Evolutionary conservation across 2,113 vertebrate species (phyloP).

Genomic region (Bostrychus sinensis): DNA sequence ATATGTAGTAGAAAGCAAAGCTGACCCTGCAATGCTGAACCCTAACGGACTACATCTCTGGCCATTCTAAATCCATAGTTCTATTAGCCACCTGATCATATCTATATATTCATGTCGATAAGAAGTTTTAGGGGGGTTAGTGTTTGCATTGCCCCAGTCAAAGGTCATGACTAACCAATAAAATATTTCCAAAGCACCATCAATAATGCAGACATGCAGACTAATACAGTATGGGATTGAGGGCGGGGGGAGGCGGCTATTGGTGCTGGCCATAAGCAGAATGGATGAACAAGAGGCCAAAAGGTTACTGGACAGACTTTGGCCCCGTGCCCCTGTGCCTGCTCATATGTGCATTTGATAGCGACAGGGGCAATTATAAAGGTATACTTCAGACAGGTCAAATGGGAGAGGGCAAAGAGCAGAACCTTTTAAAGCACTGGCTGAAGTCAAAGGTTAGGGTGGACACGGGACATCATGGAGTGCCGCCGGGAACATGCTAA

Average conservation of each 20-base stretch:
- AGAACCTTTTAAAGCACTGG: conserved; percentile 77
- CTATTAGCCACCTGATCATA: conserved; percentile 70
- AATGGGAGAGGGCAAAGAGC: conserved; percentile 81
- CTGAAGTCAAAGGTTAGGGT: conserved; percentile 80
- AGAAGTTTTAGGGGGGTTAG: conserved; percentile 68
- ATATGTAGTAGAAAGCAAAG: conserved; percentile 31
- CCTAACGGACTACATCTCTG: conserved; percentile 47
- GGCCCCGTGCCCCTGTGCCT: conserved; percentile 54
- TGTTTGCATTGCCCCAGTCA: conserved; percentile 74
- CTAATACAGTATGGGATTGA: conserved; percentile 78
- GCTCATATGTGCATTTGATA: conserved; percentile 79
- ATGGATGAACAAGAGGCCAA: conserved; percentile 75
- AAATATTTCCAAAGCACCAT: conserved; percentile 76
- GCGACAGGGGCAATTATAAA: conserved; percentile 78
- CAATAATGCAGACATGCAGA: conserved; percentile 80
- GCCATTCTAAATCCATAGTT: conserved; percentile 57
- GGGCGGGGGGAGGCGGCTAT: conserved; percentile 53
- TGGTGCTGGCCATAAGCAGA: conserved; percentile 57
- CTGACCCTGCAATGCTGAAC: conserved; percentile 57
- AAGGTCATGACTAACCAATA: conserved; percentile 79
- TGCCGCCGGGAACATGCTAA: conserved; percentile 45
- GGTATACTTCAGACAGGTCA: conserved; percentile 82
- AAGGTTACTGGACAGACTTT: conserved; percentile 78
- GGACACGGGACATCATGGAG: conserved; percentile 62
- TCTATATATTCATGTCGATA: conserved; percentile 62